Base-by-base conservation (phyloP, 2,888 invertebrate genomes). In the Pollenia labialis region DNA sequence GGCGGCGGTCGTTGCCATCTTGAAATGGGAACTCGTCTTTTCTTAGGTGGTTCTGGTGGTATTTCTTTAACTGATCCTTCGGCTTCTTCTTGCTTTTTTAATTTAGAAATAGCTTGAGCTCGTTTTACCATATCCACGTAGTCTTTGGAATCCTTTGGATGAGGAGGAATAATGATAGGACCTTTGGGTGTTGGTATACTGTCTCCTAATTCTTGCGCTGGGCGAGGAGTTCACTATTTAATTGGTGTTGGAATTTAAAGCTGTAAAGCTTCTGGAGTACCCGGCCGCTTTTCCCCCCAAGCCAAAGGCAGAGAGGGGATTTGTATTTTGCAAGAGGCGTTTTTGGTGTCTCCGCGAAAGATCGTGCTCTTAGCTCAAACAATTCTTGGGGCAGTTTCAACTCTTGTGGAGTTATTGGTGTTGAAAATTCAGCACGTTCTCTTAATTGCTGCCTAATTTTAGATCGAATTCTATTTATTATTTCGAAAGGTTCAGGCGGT, bases 81-180 rank as follows among this genome's bases (percentile, higher is more conserved):
- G 7, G 62, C 56, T 60, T 69, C n/a, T n/a, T n/a, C 69, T 64
- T 80, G 50, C 48, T 72, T 48, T 46, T 68, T 60, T 23, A 77
- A 16, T 56, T 83, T 87, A 23, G 84, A 23, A 52, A 87, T 84
- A 2, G 71, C 86, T 72, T 44, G 46, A 2, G 86, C 76, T 12
- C 76, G 81, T 12, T 7, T 84, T 42, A 87, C 48, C 42, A 87
- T 87, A 4, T 80, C 84, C 1, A 9, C 62, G 54, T 84, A 84
- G 46, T 83, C 84, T 12, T 77, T 87, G 2, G 81, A 48, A 32
- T 87, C 50, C 40, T 74, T 62, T 42, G 85, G 82, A 54, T 76
- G 84, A 11, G 76, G 66, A 6, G 80, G 80, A 18, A 83, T 56
- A 52, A 52, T 18, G 14, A 81, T 75, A 16, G 46, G 44, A 42